A percentile compares a stretch with the other conserved stretches of the same genome.
Conservation (phyloP, 1,140 invertebrate species). For the Aphaenogaster rudis region DNA sequence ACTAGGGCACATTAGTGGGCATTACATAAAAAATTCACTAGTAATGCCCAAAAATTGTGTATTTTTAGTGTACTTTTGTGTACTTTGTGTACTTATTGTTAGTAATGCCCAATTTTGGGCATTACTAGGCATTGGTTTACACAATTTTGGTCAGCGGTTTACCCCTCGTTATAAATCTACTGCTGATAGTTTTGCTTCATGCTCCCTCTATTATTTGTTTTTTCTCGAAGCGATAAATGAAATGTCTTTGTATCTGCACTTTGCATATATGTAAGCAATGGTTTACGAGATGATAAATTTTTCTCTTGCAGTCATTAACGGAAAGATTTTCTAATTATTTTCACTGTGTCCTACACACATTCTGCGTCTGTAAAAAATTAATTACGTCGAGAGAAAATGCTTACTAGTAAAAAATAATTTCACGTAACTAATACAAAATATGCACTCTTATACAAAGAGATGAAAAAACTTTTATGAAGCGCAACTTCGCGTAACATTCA, state of each 20-base stretch:
- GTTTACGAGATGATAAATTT: neutral
- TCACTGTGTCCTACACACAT: neutral
- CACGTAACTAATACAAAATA: neutral
- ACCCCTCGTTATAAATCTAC: too few species aligned
- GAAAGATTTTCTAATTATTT: slow-evolving; percentile 8
- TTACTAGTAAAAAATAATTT: neutral
- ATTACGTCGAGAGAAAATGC: neutral
- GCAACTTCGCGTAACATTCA: neutral
- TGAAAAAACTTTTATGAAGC: neutral
- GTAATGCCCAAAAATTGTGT: too few species aligned
- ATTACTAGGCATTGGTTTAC: too few species aligned
- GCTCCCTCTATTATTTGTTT: neutral
- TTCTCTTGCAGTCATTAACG: neutral
- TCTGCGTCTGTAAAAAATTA: neutral
- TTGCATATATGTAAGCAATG: neutral
- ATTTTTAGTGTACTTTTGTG: too few species aligned
- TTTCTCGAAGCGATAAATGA: neutral
- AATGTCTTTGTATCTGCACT: neutral
- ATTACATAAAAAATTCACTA: too few species aligned
- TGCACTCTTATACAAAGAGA: neutral
- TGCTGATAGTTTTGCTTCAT: neutral
- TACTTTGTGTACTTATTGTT: too few species aligned
- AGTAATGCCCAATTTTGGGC: too few species aligned
- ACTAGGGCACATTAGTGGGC: too few species aligned
- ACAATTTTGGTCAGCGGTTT: too few species aligned